Evolutionary conservation across 2,113 vertebrate genomes (phyloP).

Genomic region (human): DNA sequence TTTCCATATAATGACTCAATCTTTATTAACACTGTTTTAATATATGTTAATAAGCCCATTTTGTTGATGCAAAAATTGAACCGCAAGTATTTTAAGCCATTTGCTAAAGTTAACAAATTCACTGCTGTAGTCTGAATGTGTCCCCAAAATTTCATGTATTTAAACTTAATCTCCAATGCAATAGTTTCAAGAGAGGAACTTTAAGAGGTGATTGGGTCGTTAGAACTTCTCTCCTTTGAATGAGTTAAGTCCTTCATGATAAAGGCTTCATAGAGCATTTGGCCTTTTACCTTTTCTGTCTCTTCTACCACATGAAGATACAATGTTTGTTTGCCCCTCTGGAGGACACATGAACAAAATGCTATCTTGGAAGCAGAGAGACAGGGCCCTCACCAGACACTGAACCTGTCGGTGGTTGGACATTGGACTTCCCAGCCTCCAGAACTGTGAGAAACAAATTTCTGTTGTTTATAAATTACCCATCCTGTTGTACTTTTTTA

Average conservation of each 20-base stretch:
- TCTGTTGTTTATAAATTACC: not conserved
- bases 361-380: not conserved
- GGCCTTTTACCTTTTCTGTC: not conserved
- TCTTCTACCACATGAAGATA: not conserved
- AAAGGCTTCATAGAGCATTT: not conserved
- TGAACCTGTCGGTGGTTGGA: not conserved
- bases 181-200: not conserved
- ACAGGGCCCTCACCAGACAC: not conserved
- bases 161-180: not conserved
- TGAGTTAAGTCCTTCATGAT: not conserved
- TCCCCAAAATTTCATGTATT: not conserved
- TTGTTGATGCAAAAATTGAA: not conserved
- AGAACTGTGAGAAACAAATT: not conserved
- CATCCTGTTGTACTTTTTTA: not conserved
- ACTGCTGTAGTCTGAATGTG: no score
- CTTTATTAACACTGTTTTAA: not conserved
- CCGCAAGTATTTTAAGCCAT: not conserved
- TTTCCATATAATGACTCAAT: not conserved
- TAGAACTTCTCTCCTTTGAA: accelerated
- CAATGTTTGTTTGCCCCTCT: not conserved
- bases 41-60: not conserved
- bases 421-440: not conserved
- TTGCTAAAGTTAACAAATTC: not conserved
- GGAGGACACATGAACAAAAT: not conserved
- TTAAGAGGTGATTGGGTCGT: not conserved